These are phyloP conservation scores for Heteromyza rotundicornis DNA, from an alignment of 2,888 invertebrate genomes.

Conservation along the genomic window DNA sequence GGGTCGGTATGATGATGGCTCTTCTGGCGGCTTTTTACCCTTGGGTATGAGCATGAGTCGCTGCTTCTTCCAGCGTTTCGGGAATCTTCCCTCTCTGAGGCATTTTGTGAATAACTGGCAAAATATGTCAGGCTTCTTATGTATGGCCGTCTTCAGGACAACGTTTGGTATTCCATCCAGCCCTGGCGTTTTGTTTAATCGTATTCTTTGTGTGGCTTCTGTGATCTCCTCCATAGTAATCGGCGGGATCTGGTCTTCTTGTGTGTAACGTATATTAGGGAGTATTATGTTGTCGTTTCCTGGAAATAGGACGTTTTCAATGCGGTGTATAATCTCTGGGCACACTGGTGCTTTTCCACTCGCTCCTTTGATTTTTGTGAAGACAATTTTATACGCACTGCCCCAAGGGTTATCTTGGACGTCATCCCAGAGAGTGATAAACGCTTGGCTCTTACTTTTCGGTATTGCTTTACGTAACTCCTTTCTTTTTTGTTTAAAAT, in stretches of 20 bases:
- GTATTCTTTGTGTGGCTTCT: neutral
- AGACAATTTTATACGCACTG: too few relatives aligned
- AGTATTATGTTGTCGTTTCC: too few relatives aligned
- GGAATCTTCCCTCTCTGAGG: constrained; percentile 8
- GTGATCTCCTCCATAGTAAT: neutral
- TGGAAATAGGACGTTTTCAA: neutral
- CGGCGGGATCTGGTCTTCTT: neutral
- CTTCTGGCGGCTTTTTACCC: too few relatives aligned
- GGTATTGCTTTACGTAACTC: neutral
- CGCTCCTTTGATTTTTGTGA: neutral
- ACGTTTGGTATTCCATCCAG: constrained; percentile 13
- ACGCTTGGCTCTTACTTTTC: neutral
- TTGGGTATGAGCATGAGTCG: too few relatives aligned
- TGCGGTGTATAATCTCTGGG: neutral
- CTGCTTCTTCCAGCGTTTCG: constrained; percentile 12
- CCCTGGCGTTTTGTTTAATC: constrained; percentile 13
- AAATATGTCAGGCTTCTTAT: neutral
- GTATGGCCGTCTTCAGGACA: constrained; percentile 10
- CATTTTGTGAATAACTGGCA: neutral
- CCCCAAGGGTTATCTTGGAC: neutral
- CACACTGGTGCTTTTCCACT: neutral
- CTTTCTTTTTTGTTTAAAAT: neutral
- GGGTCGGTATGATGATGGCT: too few relatives aligned
- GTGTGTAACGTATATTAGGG: too few relatives aligned
- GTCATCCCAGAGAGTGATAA: neutral